Evolutionary conservation across 2,113 vertebrate species (phyloP), one percentile per base, ranked within the genome.

Genomic region (Sebastes fasciatus): DNA sequence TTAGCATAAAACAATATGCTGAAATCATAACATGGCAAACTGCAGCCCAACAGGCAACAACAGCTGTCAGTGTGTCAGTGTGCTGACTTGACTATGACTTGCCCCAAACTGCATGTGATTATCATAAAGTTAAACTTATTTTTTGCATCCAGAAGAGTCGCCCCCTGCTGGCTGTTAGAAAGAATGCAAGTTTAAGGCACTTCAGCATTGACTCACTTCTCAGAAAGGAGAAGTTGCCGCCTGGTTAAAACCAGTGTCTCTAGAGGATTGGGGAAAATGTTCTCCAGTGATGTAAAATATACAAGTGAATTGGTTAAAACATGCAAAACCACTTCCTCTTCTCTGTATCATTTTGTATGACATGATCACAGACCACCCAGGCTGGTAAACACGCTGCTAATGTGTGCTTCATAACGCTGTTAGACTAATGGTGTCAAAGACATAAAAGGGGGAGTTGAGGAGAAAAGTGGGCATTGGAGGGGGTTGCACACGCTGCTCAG

Each of bases 401-500:
- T 64, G 61, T 17, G 45, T 51, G 72, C 45, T 51, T 26, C 42
- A 60, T 26, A 16, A 19, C 17, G 58, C 23, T 21, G 46, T 42
- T 74, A 21, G 43, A 70, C 57, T 64, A 10, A 74, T 52, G 8
- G 74, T 65, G 61, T 76, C 34, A 65, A 17, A 73, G 58, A 68
- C 26, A 52, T 16, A 10, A 68, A 52, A 48, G 57, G 21, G 40
- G 17, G 48, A 78, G 0, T n/a, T 74, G 88, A 86, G 92, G 88
- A 92, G 17, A 62, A 63, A 70, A 61, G 71, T 40, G 45, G 45
- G 70, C 84, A 84, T 2, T 17, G 26, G 4, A 43, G n/a, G 77
- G 58, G 68, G 82, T 4, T 90, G 75, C 80, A 12, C 57, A 71
- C 6, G 46, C 74, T 48, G 82, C 78, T 52, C 84, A 91, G 82